Evolutionary conservation across 2,888 invertebrate genomes (phyloP), one percentile per base, ranked within the genome.

Genomic region (Nemotelus pantherinus): DNA sequence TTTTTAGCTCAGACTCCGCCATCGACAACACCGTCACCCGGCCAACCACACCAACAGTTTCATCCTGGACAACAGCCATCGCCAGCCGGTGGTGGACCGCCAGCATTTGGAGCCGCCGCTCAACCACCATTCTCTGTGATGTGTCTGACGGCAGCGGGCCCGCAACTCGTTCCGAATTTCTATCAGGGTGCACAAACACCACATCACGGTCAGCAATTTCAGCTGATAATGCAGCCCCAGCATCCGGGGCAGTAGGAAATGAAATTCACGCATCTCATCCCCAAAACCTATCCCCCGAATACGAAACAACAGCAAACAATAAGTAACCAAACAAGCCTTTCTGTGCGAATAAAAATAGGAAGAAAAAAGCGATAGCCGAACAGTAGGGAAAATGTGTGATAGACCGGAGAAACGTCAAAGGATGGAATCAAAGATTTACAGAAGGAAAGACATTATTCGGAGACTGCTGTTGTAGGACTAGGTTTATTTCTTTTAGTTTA

Each of bases 61-160:
- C 89, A 90, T 85, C 89, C 88, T 79, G 90, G 89, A 80, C 91
- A 90, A 80, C 91, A 90, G 81, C 87, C 89, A 81, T 89, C 90
- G 83, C 89, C 89, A 80, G 90, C 89, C 81, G 87, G 87, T 84
- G 87, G 87, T 82, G 87, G 86, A 83, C 91, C 90, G 65, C 91
- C 91, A 60, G 83, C 85, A 70, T 81, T 85, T 77, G 84, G 86
- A 71, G 84, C 85, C 78, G 82, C 85, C 77, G 85, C 85, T 80
- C 90, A 89, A 25, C 89, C 89, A 83, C 88, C 88, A 48, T 90
- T 89, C 84, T 90, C 90, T 78, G 88, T 91, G 79, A 89, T 91
- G 88, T 91, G 91, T 83, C 89, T 90, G 55, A 85, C 90, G 78
- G 85, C 91, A 80, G 89, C 89, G 68, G 85, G 85, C 79, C 85